phyloP scores from a whole-genome alignment of 2,888 invertebrate species.

The Entomobrya multifasciata region DNA sequence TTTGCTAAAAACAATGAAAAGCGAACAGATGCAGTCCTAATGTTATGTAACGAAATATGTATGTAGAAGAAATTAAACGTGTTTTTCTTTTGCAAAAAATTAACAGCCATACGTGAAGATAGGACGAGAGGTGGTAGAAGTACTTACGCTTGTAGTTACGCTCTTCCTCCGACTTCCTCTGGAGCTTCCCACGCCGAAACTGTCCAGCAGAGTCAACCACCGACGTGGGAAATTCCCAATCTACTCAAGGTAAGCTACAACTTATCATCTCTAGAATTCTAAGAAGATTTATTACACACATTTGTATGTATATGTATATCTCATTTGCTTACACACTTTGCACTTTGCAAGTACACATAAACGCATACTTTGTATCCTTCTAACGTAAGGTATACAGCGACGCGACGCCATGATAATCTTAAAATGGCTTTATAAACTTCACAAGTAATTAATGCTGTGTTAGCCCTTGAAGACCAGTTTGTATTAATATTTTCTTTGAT shows the following conservation, averaged over 20 bases:
- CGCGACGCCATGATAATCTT: no score
- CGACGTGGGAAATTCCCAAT: conserved; percentile 80
- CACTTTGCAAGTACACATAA: neutral
- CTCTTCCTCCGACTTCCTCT: conserved; percentile 85
- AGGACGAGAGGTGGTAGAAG: conserved; percentile 96
- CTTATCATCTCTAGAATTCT: neutral
- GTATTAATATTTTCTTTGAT: neutral
- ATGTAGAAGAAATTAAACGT: neutral
- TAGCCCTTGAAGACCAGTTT: neutral
- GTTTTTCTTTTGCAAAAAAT: conserved; percentile 12
- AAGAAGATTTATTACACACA: neutral
- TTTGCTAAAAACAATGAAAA: conserved; percentile 3
- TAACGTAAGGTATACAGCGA: no score
- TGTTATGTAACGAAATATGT: neutral
- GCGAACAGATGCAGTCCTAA: neutral
- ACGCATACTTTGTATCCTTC: no score
- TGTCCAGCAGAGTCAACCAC: conserved; percentile 77
- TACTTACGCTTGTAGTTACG: conserved; percentile 97
- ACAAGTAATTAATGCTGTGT: no score
- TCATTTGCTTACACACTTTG: neutral
- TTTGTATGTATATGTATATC: neutral
- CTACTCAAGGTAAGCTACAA: conserved; percentile 74
- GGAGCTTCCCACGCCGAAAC: conserved; percentile 78
- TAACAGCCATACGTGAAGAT: conserved; percentile 94
- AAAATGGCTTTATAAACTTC: no score